Percentiles rank a stretch among this genome's conserved stretches.
These are phyloP conservation scores for Lucinisca nassula DNA, from an alignment of 2,888 invertebrate species.

Conservation along the genomic window DNA sequence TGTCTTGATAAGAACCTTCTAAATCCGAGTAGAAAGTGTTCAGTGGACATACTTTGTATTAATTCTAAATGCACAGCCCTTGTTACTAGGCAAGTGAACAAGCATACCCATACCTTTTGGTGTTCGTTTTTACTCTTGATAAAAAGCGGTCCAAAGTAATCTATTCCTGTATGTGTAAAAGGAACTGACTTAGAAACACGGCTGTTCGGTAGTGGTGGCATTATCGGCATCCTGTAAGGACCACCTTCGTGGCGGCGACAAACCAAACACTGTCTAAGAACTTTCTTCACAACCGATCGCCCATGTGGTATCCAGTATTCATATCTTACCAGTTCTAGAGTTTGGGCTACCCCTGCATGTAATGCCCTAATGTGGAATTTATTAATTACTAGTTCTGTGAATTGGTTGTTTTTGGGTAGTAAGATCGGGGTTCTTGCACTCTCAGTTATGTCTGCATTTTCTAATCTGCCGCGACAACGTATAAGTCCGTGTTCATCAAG, in stretches of 20 bases:
- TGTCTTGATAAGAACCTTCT: background rate
- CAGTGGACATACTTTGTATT: conserved; percentile 40
- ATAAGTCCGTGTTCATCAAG: conserved; percentile 11
- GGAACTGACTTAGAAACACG: background rate
- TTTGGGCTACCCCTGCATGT: conserved; percentile 52
- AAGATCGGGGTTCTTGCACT: conserved; percentile 14
- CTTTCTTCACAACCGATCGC: background rate
- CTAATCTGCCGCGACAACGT: conserved; percentile 23
- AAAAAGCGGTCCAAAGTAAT: too few relatives aligned
- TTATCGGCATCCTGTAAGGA: background rate
- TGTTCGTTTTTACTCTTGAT: background rate
- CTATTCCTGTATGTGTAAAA: background rate
- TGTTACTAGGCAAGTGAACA: conserved; percentile 27
- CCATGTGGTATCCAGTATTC: conserved; percentile 23
- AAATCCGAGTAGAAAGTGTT: conserved; percentile 14
- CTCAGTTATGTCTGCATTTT: conserved; percentile 21
- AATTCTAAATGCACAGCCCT: conserved; percentile 45
- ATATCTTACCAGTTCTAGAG: conserved; percentile 22
- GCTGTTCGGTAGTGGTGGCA: background rate
- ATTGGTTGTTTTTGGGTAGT: background rate
- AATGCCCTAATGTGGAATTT: background rate
- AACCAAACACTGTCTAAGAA: background rate
- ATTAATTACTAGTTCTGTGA: conserved; percentile 16
- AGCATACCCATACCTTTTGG: too few relatives aligned
- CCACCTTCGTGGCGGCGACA: conserved; percentile 8